Percentiles rank a stretch among this genome's conserved stretches.
phyloP scores from a whole-genome alignment of 1,140 invertebrate species.

The Zaprionus nigranus region DNA sequence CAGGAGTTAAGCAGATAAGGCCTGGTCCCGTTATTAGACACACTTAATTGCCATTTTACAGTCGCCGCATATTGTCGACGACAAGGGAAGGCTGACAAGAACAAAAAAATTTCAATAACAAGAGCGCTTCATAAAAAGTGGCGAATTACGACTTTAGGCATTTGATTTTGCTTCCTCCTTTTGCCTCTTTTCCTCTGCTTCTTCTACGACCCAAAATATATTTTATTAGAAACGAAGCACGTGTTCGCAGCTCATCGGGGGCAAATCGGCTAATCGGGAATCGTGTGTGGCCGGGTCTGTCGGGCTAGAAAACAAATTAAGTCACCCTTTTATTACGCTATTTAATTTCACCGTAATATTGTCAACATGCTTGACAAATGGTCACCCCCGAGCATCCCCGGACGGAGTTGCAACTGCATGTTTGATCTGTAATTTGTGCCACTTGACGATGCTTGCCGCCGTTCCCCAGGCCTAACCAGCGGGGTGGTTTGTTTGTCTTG shows the following conservation, averaged over 20 bases:
- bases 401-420: conserved; percentile 36
- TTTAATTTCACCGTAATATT: conserved; percentile 67
- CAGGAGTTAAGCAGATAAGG: conserved; percentile 12
- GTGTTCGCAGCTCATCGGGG: conserved; percentile 52
- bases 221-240: conserved; percentile 60
- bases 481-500: conserved; percentile 58
- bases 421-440: conserved; percentile 52
- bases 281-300: conserved; percentile 44
- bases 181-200: neutral
- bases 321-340: conserved; percentile 66
- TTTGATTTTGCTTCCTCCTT: neutral
- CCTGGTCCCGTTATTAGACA: conserved; percentile 42
- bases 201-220: conserved; percentile 4
- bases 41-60: conserved; percentile 56
- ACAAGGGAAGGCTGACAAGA: conserved; percentile 24
- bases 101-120: conserved; percentile 51
- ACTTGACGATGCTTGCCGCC: conserved; percentile 44
- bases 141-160: neutral
- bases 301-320: conserved; percentile 62
- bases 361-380: conserved; percentile 54
- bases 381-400: conserved; percentile 15
- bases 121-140: conserved; percentile 28
- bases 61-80: conserved; percentile 30
- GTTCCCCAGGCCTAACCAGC: conserved; percentile 22
- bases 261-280: conserved; percentile 20